Evolutionary conservation across 35 echinoderm and acorn worm species (phyloP).

Genomic region (Nesometra sesokonis): DNA sequence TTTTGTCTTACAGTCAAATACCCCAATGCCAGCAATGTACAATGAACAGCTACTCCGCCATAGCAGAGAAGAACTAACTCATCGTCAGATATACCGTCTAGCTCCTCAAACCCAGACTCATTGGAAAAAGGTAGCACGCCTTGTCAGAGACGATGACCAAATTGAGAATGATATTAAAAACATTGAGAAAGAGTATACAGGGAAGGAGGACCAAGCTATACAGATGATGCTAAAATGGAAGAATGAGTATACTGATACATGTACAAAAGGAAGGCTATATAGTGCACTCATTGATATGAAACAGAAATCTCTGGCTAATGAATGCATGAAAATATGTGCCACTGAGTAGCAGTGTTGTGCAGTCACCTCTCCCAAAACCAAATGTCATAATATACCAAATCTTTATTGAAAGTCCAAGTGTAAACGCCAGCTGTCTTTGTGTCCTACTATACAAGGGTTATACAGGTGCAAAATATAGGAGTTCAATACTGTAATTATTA

Average conservation of each 20-base stretch:
- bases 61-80: constrained; percentile 45
- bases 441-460: too few relatives aligned
- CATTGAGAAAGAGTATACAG: constrained; percentile 39
- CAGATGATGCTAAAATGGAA: constrained; percentile 96
- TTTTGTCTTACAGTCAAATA: not conserved
- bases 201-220: constrained; percentile 73
- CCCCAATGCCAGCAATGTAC: constrained; percentile 5
- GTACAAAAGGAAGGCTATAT: constrained; percentile 68
- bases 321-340: constrained; percentile 53
- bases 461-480: too few relatives aligned
- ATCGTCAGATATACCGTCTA: constrained; percentile 68
- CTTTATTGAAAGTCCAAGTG: too few relatives aligned
- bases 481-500: too few relatives aligned
- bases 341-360: not conserved
- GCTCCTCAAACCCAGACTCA: constrained; percentile 80
- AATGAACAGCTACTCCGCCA: constrained; percentile 43
- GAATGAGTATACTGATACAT: constrained; percentile 76
- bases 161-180: constrained; percentile 68
- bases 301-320: constrained; percentile 72
- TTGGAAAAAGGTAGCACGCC: constrained; percentile 77
- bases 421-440: too few relatives aligned
- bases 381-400: too few relatives aligned
- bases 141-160: constrained; percentile 69
- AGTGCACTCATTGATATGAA: constrained; percentile 69
- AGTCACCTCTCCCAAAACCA: too few relatives aligned